Evolutionary conservation across 2,113 vertebrate genomes (phyloP).

Genomic region (Triplophysa rosa): DNA sequence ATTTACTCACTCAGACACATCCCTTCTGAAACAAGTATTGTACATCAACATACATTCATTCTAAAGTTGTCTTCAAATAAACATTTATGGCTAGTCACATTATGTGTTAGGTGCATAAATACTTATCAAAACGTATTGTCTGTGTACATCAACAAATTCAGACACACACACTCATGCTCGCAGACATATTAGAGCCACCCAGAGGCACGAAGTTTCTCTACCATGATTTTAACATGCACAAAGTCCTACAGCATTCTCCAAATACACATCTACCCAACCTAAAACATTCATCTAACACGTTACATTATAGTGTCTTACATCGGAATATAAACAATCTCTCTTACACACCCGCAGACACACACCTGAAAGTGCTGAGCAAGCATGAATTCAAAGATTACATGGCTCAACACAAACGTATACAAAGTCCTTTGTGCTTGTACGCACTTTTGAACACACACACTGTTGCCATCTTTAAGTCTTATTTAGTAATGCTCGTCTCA

Average conservation of each 20-base stretch:
- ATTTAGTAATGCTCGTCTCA: conserved; percentile 36
- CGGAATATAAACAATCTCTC: conserved; percentile 46
- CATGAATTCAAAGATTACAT: conserved; percentile 51
- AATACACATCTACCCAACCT: conserved; percentile 53
- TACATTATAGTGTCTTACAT: conserved; percentile 53
- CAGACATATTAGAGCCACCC: conserved; percentile 38
- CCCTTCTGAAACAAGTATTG: conserved; percentile 28
- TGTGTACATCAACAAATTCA: conserved; percentile 29
- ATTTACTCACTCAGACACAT: conserved; percentile 6
- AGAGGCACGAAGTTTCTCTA: conserved; percentile 41
- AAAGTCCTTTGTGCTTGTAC: conserved; percentile 11
- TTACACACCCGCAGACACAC: conserved; percentile 11
- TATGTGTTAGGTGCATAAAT: conserved; percentile 34
- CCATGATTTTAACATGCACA: conserved; percentile 56
- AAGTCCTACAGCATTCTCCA: conserved; percentile 55
- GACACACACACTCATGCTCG: conserved; percentile 26
- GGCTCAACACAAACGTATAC: conserved; percentile 47
- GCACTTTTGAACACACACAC: conserved; percentile 35
- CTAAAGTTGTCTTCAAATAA: conserved; percentile 46
- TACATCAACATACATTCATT: conserved; percentile 48
- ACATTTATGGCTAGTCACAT: conserved; percentile 48
- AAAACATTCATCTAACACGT: conserved; percentile 54
- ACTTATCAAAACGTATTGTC: conserved; percentile 40
- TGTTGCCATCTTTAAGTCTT: conserved; percentile 34
- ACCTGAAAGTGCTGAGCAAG: conserved; percentile 29